Evolutionary conservation across 2,797 vertebrate genomes (phyloP), one percentile per base, ranked within the genome.

Genomic region (Manis pentadactyla): DNA sequence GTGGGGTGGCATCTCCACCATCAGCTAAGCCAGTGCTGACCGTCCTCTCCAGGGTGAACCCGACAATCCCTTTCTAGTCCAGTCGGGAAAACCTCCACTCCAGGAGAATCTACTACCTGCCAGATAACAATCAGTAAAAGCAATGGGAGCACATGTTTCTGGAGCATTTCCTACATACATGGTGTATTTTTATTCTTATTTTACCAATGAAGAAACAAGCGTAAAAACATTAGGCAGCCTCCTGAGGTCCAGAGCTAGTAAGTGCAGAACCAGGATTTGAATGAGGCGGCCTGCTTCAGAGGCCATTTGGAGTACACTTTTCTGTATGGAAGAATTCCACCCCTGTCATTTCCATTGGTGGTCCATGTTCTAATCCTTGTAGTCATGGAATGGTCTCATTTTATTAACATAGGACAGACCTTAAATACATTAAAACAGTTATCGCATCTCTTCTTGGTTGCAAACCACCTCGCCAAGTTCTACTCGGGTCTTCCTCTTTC

Each of bases 161-260:
- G 25, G 37, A 89, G 29, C 27, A 37, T 34, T 83, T 27, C 11
- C 37, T 59, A 1, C 19, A 53, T 53, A 34, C 17, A 29, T 90
- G 66, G 66, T 61, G 19, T 86, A 59, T 75, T 87, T 93, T 55
- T 37, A 53, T 78, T 79, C 25, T 94, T 82, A 39, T 77, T 92
- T 93, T 92, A 59, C 31, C 37, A 15, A 1, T 4, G 37, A 88
- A 77, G 66, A 81, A 90, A 63, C 25, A 87, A 89, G n/a, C 53
- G 82, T 66, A 86, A n/a, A 84, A 59, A 66, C 12, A 14, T 55
- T 73, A 55, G 79, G 42, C 25, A 18, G 10, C n/a, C 42, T 61
- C 61, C 74, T 49, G 18, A 53, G 46, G 10, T 57, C 57, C 34
- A n/a, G n/a, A 95, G 46, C 39, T 71, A 34, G 34, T 53, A 87